Conservation (phyloP, 2,888 invertebrate species). For the Dioctria linearis region DNA sequence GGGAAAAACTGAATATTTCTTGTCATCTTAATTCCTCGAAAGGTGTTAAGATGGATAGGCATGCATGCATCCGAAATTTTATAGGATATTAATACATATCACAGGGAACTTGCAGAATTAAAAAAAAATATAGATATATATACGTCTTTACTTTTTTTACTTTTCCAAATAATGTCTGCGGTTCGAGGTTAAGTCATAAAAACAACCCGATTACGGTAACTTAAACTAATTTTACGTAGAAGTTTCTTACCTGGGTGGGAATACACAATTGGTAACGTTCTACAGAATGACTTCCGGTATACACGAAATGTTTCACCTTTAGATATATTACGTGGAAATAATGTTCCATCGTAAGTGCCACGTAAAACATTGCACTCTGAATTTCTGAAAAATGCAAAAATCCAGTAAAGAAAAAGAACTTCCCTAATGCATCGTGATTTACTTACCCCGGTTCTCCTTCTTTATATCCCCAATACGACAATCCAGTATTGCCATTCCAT, state of each 20-base stretch:
- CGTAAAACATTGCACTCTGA: constrained; percentile 78
- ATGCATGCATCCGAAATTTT: no score
- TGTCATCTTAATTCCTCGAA: no score
- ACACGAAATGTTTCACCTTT: constrained; percentile 75
- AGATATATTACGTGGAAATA: constrained; percentile 77
- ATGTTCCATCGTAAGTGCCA: constrained; percentile 81
- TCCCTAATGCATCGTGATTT: neutral
- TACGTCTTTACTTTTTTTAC: no score
- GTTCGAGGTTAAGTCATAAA: no score
- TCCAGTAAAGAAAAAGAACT: neutral
- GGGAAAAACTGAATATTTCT: no score
- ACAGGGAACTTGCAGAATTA: neutral
- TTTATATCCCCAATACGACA: constrained; percentile 78
- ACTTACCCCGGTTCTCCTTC: constrained; percentile 59
- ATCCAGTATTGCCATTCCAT: constrained; percentile 78
- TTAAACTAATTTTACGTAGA: no score
- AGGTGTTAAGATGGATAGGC: no score
- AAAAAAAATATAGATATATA: neutral
- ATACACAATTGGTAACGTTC: constrained; percentile 76
- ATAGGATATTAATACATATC: no score
- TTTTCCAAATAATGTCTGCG: no score
- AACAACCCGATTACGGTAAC: no score
- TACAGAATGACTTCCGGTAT: constrained; percentile 84
- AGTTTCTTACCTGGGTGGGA: constrained; percentile 64
- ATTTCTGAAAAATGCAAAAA: constrained; percentile 67